A percentile compares a stretch with the other conserved stretches of the same genome.
phyloP scores from a whole-genome alignment of 2,888 invertebrate genomes.

The Caenorhabditis sp. region DNA sequence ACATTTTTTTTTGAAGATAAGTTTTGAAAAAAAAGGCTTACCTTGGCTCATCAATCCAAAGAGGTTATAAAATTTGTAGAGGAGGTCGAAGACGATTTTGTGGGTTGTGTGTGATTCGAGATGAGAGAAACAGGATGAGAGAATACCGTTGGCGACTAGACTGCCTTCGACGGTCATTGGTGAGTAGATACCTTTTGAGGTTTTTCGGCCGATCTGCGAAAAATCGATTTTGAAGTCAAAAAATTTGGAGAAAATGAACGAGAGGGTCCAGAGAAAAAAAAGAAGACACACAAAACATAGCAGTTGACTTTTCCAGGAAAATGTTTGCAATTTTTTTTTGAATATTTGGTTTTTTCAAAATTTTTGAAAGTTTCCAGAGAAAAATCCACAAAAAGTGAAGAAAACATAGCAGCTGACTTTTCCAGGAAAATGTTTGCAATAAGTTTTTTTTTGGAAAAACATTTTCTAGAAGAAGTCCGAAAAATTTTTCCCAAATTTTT shows the following conservation, averaged over 20 bases:
- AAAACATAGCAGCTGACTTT: no score
- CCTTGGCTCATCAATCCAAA: constrained; percentile 50
- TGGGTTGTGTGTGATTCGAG: constrained; percentile 66
- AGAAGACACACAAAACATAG: no score
- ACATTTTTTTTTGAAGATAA: no score
- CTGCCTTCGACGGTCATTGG: constrained; percentile 70
- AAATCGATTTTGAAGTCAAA: not conserved
- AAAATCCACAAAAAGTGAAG: no score
- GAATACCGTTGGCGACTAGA: constrained; percentile 62
- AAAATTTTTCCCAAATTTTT: no score
- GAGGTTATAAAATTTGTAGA: constrained; percentile 56
- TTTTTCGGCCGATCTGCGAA: constrained; percentile 58
- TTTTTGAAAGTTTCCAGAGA: no score
- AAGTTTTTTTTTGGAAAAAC: no score
- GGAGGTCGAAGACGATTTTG: constrained; percentile 65
- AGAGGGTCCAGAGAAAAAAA: not conserved
- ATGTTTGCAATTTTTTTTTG: no score
- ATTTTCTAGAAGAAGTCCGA: no score
- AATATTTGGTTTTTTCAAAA: no score
- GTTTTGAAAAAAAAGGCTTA: constrained; percentile 5
- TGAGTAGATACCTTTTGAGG: constrained; percentile 66
- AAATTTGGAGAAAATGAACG: not conserved
- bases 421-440: no score
- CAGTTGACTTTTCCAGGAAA: no score
- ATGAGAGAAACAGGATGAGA: constrained; percentile 69